phyloP scores from a whole-genome alignment of 1,140 invertebrate species.

The Brachionus calyciflorus region DNA sequence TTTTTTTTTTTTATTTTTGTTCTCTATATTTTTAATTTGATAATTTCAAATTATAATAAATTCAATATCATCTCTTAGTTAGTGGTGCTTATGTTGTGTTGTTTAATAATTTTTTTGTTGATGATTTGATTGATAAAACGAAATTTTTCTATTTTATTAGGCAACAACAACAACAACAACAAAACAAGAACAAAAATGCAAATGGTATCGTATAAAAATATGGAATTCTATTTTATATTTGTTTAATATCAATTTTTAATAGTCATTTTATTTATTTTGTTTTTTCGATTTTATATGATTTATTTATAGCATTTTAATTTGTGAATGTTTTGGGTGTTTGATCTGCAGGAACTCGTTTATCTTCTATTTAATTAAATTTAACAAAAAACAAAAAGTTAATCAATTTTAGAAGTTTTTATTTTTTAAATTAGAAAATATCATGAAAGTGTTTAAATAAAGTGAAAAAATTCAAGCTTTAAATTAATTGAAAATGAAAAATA shows the following conservation, averaged over 20 bases:
- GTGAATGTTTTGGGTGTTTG: too few relatives aligned
- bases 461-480: too few relatives aligned
- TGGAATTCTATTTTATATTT: slow-evolving; percentile 16
- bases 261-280: background rate
- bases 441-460: too few relatives aligned
- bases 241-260: background rate
- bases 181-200: too few relatives aligned
- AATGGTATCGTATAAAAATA: too few relatives aligned
- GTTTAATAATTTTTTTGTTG: background rate
- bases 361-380: slow-evolving; percentile 17
- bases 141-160: slow-evolving; percentile 12
- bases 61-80: background rate
- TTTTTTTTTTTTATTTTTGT: too few relatives aligned
- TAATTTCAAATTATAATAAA: slow-evolving; percentile 32
- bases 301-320: too few relatives aligned
- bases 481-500: too few relatives aligned
- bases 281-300: background rate
- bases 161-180: slow-evolving; percentile 6
- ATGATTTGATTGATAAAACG: slow-evolving; percentile 34
- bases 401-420: too few relatives aligned
- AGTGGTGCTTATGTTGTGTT: too few relatives aligned
- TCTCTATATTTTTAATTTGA: slow-evolving; percentile 2
- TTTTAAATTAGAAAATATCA: too few relatives aligned
- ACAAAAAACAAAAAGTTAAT: background rate
- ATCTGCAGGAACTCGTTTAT: slow-evolving; percentile 37